A percentile compares a stretch with the other conserved stretches of the same genome.
These are phyloP conservation scores for Cynocephalus volans DNA, from an alignment of 2,113 vertebrate species.

Conservation along the genomic window DNA sequence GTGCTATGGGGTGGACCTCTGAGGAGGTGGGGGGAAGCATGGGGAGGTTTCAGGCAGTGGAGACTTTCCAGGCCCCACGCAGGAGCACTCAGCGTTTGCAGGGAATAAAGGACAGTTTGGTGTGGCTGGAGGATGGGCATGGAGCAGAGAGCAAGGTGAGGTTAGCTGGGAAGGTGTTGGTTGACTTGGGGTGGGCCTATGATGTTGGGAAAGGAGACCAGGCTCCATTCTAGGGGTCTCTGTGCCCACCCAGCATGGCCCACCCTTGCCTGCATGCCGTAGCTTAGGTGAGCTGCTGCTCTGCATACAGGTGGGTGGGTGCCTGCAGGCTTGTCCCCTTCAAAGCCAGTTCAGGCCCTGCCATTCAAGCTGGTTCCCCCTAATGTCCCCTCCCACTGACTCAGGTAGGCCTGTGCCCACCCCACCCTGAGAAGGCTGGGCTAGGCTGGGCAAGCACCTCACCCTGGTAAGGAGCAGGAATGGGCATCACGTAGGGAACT, in stretches of 20 bases:
- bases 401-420: not conserved
- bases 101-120: not conserved
- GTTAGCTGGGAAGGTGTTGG: not conserved
- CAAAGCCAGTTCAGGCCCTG: not conserved
- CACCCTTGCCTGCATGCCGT: accelerated
- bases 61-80: not conserved
- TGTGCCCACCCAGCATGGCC: not conserved
- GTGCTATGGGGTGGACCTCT: not conserved
- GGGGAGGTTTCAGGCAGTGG: not conserved
- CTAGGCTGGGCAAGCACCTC: not conserved
- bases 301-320: accelerated
- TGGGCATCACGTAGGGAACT: not conserved
- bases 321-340: not conserved
- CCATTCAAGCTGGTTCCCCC: not conserved
- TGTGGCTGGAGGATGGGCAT: accelerated
- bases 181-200: not conserved
- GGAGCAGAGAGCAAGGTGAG: not conserved
- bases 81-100: accelerated
- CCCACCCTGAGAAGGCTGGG: not conserved
- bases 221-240: not conserved
- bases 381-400: not conserved
- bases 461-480: not conserved
- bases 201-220: accelerated
- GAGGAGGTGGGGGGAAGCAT: not conserved
- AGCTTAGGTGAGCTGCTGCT: too few relatives aligned